A percentile compares a stretch with the other conserved stretches of the same genome.
Evolutionary conservation across 2,888 invertebrate species (phyloP).

Genomic region (Chloroclystis v-ata): DNA sequence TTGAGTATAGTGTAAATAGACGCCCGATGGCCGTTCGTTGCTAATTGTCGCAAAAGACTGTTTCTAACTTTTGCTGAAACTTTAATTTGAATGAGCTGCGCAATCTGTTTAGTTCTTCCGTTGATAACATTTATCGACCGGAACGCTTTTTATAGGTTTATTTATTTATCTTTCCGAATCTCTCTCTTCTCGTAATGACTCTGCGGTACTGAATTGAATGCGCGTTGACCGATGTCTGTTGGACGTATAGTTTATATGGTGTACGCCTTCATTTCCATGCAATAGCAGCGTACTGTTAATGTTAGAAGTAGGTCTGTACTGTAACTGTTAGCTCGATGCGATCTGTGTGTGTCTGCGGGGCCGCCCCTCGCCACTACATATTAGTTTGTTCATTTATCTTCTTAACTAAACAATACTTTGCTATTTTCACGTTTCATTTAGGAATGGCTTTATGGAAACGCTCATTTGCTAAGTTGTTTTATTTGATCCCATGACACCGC

Average conservation of each 20-base stretch:
- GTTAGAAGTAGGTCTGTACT: conserved; percentile 74
- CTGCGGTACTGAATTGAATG: conserved; percentile 74
- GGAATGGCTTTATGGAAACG: conserved; percentile 73
- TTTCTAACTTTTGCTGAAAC: conserved; percentile 77
- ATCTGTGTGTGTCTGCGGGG: conserved; percentile 64
- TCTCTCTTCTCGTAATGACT: conserved; percentile 71
- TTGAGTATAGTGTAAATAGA: conserved; percentile 75
- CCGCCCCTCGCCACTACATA: conserved; percentile 65
- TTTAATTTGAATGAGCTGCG: conserved; percentile 78
- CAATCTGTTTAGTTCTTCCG: conserved; percentile 77
- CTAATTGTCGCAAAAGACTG: conserved; percentile 77
- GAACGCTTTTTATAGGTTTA: conserved; percentile 77
- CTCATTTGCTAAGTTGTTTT: conserved; percentile 71
- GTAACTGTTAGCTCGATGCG: conserved; percentile 73
- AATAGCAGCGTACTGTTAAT: conserved; percentile 71
- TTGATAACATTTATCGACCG: conserved; percentile 63
- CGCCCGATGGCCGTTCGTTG: conserved; percentile 79
- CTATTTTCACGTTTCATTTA: conserved; percentile 72
- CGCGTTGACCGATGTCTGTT: conserved; percentile 73
- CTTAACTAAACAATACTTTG: conserved; percentile 65
- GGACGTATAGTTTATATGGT: conserved; percentile 70
- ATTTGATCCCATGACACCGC: conserved; percentile 47
- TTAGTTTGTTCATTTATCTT: conserved; percentile 68
- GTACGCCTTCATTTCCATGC: conserved; percentile 74
- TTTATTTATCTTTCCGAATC: conserved; percentile 75